Conservation (phyloP, 2,113 vertebrate genomes). For the Erythrocebus patas region DNA sequence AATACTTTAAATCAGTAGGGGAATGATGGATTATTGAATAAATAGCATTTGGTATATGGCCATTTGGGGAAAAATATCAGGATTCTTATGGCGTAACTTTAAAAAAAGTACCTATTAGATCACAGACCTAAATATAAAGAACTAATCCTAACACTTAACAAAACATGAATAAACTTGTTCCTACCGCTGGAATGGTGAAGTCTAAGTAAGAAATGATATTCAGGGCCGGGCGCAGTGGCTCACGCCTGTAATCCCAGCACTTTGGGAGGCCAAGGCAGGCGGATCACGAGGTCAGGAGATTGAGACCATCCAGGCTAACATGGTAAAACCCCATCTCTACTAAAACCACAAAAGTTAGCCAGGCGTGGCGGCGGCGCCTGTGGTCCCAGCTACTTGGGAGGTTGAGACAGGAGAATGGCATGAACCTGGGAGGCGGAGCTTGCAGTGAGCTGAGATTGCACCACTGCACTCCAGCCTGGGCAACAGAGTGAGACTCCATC, state of each 20-base stretch:
- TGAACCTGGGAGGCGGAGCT: no score
- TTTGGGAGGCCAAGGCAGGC: no score
- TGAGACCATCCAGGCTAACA: no score
- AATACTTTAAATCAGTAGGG: not conserved
- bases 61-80: not conserved
- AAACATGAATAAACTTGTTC: not conserved
- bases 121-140: not conserved
- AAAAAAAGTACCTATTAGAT: not conserved
- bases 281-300: no score
- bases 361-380: rapidly evolving
- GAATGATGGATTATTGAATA: not conserved
- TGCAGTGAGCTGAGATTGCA: no score
- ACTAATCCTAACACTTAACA: not conserved
- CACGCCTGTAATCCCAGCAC: no score
- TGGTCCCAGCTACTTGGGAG: no score
- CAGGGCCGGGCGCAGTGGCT: not conserved
- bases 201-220: not conserved
- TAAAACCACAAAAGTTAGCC: no score
- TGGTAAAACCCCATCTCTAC: no score
- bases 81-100: not conserved
- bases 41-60: not conserved
- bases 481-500: no score
- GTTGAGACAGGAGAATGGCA: no score
- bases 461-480: no score
- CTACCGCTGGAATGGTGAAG: not conserved